These are phyloP conservation scores for Parauchenoglanis ngamensis DNA, from an alignment of 2,797 vertebrate species.

Conservation along the genomic window DNA sequence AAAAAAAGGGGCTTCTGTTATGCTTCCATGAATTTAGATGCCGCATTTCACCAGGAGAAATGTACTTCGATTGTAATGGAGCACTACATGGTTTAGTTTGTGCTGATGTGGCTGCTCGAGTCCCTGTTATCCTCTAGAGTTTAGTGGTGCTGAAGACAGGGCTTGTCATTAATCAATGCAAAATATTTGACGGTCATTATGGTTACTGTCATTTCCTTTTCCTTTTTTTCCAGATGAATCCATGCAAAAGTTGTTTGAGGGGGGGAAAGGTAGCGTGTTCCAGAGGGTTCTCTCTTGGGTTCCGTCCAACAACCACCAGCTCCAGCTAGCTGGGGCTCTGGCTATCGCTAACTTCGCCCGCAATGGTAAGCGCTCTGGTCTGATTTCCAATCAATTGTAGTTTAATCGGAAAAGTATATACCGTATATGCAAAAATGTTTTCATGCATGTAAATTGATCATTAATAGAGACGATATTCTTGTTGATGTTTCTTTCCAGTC, in stretches of 20 bases:
- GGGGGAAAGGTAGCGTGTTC: constrained; percentile 94
- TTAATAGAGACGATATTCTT: neutral
- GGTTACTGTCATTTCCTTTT: too few species aligned
- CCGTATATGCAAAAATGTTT: neutral
- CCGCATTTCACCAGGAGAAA: neutral
- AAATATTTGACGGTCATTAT: too few species aligned
- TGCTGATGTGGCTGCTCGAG: constrained; percentile 16
- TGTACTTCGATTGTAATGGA: neutral
- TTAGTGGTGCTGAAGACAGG: too few species aligned
- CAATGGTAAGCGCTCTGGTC: constrained; percentile 80
- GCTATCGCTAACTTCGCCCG: constrained; percentile 98
- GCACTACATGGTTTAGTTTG: neutral
- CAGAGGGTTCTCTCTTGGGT: constrained; percentile 96
- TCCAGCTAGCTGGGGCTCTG: constrained; percentile 94
- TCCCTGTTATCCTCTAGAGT: neutral
- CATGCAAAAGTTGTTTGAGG: constrained; percentile 98
- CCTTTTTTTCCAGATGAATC: constrained; percentile 85
- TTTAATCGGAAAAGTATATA: neutral
- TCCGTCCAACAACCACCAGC: constrained; percentile 93
- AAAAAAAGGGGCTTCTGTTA: constrained; percentile 7
- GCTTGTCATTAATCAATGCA: too few species aligned
- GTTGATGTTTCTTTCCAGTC: neutral
- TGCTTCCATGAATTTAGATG: constrained; percentile 17
- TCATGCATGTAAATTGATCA: neutral
- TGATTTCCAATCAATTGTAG: neutral